A percentile compares a stretch with the other conserved stretches of the same genome.
Conservation (phyloP, 2,797 vertebrate genomes). For the Tenualosa ilisha region DNA sequence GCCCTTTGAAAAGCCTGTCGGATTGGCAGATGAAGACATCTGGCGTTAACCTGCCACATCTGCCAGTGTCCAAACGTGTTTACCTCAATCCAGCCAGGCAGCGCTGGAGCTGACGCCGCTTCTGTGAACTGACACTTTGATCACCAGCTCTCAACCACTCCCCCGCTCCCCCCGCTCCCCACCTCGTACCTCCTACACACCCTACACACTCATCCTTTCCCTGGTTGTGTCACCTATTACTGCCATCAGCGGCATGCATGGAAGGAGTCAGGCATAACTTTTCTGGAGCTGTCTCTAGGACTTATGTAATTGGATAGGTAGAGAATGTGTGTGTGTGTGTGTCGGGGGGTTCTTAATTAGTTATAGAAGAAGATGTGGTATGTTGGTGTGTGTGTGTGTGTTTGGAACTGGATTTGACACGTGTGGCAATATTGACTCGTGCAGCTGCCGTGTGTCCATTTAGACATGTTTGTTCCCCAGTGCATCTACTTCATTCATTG, state of each 20-base stretch:
- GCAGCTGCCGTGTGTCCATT: constrained; percentile 1
- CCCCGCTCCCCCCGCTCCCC: not conserved
- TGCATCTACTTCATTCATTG: constrained; percentile 11
- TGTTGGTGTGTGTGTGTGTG: not conserved
- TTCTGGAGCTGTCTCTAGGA: not conserved
- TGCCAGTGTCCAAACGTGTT: constrained; percentile 72
- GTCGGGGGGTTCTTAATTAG: not conserved
- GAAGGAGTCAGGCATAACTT: not conserved
- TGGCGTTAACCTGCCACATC: constrained; percentile 74
- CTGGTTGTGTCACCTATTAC: not conserved
- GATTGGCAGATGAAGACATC: constrained; percentile 71
- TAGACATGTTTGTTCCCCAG: not conserved
- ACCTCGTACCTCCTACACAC: not conserved
- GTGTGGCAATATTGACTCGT: not conserved
- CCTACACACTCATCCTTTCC: not conserved
- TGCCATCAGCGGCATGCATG: not conserved
- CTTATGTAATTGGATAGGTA: not conserved
- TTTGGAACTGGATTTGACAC: not conserved
- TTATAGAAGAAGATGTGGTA: not conserved
- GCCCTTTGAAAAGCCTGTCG: constrained; percentile 63
- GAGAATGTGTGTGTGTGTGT: not conserved
- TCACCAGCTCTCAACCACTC: constrained; percentile 46
- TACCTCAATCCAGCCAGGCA: constrained; percentile 65
- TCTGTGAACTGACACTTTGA: constrained; percentile 68
- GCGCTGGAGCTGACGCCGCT: constrained; percentile 63